Evolutionary conservation across 2,113 vertebrate species (phyloP).

Genomic region (Albula glossodonta): DNA sequence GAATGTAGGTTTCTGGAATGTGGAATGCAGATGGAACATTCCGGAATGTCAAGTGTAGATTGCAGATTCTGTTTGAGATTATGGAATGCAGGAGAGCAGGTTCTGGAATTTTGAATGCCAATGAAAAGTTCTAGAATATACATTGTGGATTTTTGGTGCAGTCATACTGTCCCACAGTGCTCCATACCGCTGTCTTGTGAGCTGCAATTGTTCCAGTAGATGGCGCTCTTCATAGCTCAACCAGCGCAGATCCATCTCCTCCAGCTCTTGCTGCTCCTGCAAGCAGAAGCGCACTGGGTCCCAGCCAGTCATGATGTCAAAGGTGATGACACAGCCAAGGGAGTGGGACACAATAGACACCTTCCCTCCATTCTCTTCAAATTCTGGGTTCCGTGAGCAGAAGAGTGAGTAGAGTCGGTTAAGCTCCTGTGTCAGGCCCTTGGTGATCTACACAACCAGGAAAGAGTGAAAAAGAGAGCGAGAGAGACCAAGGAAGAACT

Average conservation of each 20-base stretch:
- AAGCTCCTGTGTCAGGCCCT: constrained; percentile 92
- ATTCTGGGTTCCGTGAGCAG: constrained; percentile 95
- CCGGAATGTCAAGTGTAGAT: too few relatives aligned
- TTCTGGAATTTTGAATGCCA: too few relatives aligned
- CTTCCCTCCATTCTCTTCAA: constrained; percentile 89
- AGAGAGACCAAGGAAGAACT: background rate
- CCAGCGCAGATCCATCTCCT: constrained; percentile 80
- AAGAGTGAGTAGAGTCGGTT: constrained; percentile 92
- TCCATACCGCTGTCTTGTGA: constrained; percentile 81
- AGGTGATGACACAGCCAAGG: constrained; percentile 94
- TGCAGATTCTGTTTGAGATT: too few relatives aligned
- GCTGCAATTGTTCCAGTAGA: constrained; percentile 83
- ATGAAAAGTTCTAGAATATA: too few relatives aligned
- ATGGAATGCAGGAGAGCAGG: too few relatives aligned
- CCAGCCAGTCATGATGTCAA: constrained; percentile 98
- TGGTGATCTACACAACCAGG: constrained; percentile 79
- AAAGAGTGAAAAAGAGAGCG: background rate
- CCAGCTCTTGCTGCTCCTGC: constrained; percentile 84
- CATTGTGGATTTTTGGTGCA: background rate
- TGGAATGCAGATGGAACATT: too few relatives aligned
- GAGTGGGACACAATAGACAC: constrained; percentile 97
- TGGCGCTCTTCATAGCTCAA: constrained; percentile 82
- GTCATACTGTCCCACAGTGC: too few relatives aligned
- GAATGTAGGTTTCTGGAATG: too few relatives aligned
- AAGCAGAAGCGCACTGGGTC: constrained; percentile 89